Evolutionary conservation across 2,888 invertebrate genomes (phyloP).

Genomic region (Plagodis dolabraria): DNA sequence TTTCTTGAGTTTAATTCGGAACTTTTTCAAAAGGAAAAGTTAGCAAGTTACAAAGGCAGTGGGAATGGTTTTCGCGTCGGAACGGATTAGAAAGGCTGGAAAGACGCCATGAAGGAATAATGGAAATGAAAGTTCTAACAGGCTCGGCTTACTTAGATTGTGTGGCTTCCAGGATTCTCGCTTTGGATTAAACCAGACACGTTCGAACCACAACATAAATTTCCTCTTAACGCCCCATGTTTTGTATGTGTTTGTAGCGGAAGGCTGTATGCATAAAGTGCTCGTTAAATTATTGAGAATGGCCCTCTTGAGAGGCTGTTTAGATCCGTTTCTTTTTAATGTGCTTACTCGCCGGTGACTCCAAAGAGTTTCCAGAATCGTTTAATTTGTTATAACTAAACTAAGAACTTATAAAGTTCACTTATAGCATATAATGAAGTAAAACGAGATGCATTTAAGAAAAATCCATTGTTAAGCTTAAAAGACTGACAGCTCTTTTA

Average conservation of each 20-base stretch:
- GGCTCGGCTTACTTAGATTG: slow-evolving; percentile 71
- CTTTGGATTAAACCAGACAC: slow-evolving; percentile 72
- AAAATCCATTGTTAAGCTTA: slow-evolving; percentile 40
- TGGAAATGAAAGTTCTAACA: slow-evolving; percentile 71
- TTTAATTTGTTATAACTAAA: not conserved
- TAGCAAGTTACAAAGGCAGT: slow-evolving; percentile 54
- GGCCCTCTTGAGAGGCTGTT: slow-evolving; percentile 32
- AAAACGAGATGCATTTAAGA: slow-evolving; percentile 13
- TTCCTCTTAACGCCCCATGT: slow-evolving; percentile 59
- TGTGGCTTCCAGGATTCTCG: slow-evolving; percentile 65
- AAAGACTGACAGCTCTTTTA: slow-evolving; percentile 68
- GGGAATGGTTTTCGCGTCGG: slow-evolving; percentile 59
- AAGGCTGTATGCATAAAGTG: slow-evolving; percentile 35
- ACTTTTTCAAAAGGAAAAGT: slow-evolving; percentile 60
- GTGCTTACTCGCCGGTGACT: slow-evolving; percentile 6
- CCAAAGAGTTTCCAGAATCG: not conserved
- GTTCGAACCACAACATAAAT: slow-evolving; percentile 72
- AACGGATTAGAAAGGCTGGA: slow-evolving; percentile 63
- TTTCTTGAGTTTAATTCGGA: slow-evolving; percentile 53
- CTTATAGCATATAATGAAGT: slow-evolving; percentile 3
- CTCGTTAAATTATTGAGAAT: slow-evolving; percentile 40
- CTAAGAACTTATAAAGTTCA: not conserved
- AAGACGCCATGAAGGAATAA: slow-evolving; percentile 61
- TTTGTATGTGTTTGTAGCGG: slow-evolving; percentile 42
- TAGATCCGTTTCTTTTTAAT: slow-evolving; percentile 29